phyloP scores from a whole-genome alignment of 2,888 invertebrate genomes.

The Amiota communis region DNA sequence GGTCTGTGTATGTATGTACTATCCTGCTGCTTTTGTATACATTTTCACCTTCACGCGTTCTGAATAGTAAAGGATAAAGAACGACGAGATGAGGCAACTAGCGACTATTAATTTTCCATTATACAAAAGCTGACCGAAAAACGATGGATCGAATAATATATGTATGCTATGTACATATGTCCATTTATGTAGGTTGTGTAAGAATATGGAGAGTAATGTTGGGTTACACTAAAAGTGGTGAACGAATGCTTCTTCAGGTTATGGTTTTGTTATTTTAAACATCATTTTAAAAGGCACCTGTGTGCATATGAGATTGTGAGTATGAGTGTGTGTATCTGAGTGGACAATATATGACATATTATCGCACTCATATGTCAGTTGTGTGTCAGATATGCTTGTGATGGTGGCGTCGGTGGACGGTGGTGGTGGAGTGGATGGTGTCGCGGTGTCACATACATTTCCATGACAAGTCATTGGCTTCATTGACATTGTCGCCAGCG shows the following conservation, averaged over 20 bases:
- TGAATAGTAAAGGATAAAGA: slow-evolving; percentile 31
- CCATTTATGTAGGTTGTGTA: too few species aligned
- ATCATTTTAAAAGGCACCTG: neutral
- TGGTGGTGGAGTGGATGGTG: too few species aligned
- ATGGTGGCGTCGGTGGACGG: neutral
- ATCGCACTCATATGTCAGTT: slow-evolving; percentile 22
- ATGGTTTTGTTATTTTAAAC: too few species aligned
- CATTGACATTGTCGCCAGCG: neutral
- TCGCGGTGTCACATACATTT: slow-evolving; percentile 18
- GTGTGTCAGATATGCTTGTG: slow-evolving; percentile 23
- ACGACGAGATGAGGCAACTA: slow-evolving; percentile 46
- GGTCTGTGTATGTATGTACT: too few species aligned
- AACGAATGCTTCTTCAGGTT: too few species aligned
- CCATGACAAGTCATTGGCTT: slow-evolving; percentile 9
- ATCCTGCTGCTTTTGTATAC: slow-evolving; percentile 27
- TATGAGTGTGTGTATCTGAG: slow-evolving; percentile 6
- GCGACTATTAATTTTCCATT: slow-evolving; percentile 57
- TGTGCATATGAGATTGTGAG: neutral
- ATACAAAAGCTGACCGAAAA: slow-evolving; percentile 39
- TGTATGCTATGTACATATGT: neutral
- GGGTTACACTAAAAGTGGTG: too few species aligned
- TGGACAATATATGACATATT: slow-evolving; percentile 15
- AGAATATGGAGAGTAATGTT: too few species aligned
- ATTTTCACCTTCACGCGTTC: slow-evolving; percentile 48
- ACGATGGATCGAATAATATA: neutral